Evolutionary conservation across 53 echinoderm and acorn worm genomes (phyloP).

Genomic region (Actinopyga echinites): DNA sequence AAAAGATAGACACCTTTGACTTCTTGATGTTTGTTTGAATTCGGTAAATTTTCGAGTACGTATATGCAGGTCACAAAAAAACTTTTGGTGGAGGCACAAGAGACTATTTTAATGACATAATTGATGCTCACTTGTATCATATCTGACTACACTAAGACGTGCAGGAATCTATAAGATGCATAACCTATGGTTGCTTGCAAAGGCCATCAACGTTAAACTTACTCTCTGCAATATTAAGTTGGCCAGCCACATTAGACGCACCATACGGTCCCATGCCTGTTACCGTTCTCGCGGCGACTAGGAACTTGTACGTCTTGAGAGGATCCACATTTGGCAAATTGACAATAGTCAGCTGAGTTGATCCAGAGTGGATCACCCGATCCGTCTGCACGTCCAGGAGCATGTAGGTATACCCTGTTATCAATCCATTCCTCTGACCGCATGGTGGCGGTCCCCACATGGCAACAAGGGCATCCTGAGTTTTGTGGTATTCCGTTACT

Average conservation of each 20-base stretch:
- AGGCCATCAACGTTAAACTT: conserved; percentile 8
- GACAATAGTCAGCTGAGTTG: conserved; percentile 50
- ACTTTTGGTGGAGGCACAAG: no score
- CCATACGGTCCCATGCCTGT: conserved; percentile 72
- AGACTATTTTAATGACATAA: no score
- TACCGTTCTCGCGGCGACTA: conserved; percentile 74
- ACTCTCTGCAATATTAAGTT: conserved; percentile 54
- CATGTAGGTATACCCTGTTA: conserved; percentile 74
- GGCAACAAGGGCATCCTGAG: conserved; percentile 16
- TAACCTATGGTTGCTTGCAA: no score
- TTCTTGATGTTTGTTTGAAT: no score
- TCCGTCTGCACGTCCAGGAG: conserved; percentile 76
- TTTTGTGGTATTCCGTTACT: not conserved
- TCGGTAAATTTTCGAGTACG: no score
- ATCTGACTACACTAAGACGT: no score
- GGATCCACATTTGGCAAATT: conserved; percentile 47
- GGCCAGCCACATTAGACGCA: conserved; percentile 42
- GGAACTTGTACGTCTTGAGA: conserved; percentile 67
- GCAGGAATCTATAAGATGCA: no score
- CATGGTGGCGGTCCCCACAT: conserved; percentile 81
- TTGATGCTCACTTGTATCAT: no score
- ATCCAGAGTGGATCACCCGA: conserved; percentile 54
- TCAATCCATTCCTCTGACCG: conserved; percentile 57
- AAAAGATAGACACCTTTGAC: no score
- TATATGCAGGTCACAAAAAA: no score